phyloP scores from a whole-genome alignment of 2,888 invertebrate species.

The Odiellus spinosus region DNA sequence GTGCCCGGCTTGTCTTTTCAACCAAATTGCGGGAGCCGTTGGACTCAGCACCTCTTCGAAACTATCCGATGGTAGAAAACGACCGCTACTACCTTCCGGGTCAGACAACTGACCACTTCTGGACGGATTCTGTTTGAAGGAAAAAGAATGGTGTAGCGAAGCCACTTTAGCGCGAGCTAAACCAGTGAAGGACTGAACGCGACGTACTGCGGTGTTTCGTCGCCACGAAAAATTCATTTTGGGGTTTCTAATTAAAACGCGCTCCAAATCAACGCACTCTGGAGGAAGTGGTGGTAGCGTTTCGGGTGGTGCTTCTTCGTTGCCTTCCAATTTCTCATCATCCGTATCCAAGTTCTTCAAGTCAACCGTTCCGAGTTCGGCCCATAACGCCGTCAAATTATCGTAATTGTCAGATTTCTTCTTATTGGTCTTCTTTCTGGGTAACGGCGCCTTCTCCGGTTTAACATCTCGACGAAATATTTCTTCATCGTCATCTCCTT shows the following conservation, averaged over 20 bases:
- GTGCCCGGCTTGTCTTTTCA: constrained; percentile 51
- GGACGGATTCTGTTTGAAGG: constrained; percentile 14
- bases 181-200: constrained; percentile 23
- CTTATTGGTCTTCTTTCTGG: background rate
- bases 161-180: constrained; percentile 18
- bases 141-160: constrained; percentile 17
- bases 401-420: constrained; percentile 3
- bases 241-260: too few relatives aligned
- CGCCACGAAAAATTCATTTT: constrained; percentile 6
- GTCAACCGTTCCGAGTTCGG: constrained; percentile 1
- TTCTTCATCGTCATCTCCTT: too few relatives aligned
- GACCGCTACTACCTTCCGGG: constrained; percentile 4
- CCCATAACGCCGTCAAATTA: constrained; percentile 1
- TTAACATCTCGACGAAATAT: too few relatives aligned
- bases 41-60: constrained; percentile 33
- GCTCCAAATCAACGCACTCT: too few relatives aligned
- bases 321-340: background rate
- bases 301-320: background rate
- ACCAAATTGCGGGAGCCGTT: constrained; percentile 50
- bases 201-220: constrained; percentile 17
- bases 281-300: background rate
- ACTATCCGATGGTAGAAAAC: constrained; percentile 7
- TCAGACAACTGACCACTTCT: constrained; percentile 2
- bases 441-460: too few relatives aligned
- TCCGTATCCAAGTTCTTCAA: background rate